Evolutionary conservation across 2,797 vertebrate species (phyloP).

Genomic region (Allobates femoralis): DNA sequence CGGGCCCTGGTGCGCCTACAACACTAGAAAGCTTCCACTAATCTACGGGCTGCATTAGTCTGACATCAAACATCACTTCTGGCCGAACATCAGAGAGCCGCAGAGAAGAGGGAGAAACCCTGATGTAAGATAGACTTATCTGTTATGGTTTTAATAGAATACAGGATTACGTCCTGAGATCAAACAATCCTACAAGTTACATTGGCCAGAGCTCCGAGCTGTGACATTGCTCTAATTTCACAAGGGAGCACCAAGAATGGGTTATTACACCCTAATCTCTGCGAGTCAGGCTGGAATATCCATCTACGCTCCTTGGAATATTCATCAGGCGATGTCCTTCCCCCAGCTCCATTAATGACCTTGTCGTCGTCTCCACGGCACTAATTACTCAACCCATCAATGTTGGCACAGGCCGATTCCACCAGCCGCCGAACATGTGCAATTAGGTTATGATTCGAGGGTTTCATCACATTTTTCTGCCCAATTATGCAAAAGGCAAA

Average conservation of each 20-base stretch:
- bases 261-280: conserved; percentile 19
- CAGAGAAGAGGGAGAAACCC: conserved; percentile 32
- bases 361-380: neutral
- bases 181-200: conserved; percentile 33
- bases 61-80: conserved; percentile 60
- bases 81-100: conserved; percentile 49
- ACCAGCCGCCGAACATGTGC: conserved; percentile 13
- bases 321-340: neutral
- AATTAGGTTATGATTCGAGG: conserved; percentile 7
- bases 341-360: conserved; percentile 5
- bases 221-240: conserved; percentile 14
- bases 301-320: neutral
- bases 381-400: conserved; percentile 17
- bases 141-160: conserved; percentile 46
- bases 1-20: conserved; percentile 6
- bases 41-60: conserved; percentile 42
- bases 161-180: conserved; percentile 46
- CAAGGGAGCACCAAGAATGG: neutral
- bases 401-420: neutral
- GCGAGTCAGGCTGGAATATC: neutral
- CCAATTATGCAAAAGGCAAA: conserved; percentile 24
- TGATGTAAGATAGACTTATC: conserved; percentile 28
- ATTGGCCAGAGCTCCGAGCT: conserved; percentile 49
- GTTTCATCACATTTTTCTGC: conserved; percentile 25
- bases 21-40: conserved; percentile 39